Base-by-base conservation (phyloP, 1,140 invertebrate genomes). In the Monomorium pharaonis region DNA sequence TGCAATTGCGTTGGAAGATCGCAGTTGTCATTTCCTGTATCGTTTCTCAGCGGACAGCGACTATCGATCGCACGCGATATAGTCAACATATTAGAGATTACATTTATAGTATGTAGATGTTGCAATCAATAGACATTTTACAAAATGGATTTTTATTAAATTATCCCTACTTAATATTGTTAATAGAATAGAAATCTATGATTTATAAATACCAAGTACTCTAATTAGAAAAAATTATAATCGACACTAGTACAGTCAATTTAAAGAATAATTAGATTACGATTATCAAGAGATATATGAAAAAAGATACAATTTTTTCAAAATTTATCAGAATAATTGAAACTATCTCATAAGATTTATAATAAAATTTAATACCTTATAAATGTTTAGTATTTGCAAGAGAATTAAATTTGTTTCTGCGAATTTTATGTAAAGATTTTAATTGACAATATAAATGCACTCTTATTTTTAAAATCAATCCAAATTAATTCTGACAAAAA, bases 1-100 rank as follows among this genome's bases (percentile, higher is more conserved):
- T 37, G 42, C 51, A 81, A 72, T 81, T 81, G 24, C 24, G 30
- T 70, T n/a, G 21, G 27, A 69, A 69, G 21, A 69, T 70, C 37
- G 1, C 51, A 42, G 21, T 58, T 44, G 49, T 27, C 51, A 56
- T 9, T 42, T 30, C 49, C 24, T 47, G 63, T 30, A 37, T 54
- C 33, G 37, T 30, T 33, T 72, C 21, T 16, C 72, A n/a, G n/a
- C n/a, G n/a, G n/a, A n/a, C 49, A 30, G 33, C 37, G n/a, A 37
- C n/a, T 72, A 81, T 81, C 65, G 69, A 44, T 72, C 65, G 12
- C 33, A 2, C 14, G 18, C 4, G 12, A 9, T 72, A 72, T 51
- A n/a, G 14, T 69, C 33, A 18, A 2, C 9, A 24, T 27, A 27
- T 42, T n/a, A n/a, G 9, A n/a, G 21, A 51, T 81, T 33, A 21